Evolutionary conservation across 1,140 invertebrate genomes (phyloP).

Genomic region (Drosophila triauraria): DNA sequence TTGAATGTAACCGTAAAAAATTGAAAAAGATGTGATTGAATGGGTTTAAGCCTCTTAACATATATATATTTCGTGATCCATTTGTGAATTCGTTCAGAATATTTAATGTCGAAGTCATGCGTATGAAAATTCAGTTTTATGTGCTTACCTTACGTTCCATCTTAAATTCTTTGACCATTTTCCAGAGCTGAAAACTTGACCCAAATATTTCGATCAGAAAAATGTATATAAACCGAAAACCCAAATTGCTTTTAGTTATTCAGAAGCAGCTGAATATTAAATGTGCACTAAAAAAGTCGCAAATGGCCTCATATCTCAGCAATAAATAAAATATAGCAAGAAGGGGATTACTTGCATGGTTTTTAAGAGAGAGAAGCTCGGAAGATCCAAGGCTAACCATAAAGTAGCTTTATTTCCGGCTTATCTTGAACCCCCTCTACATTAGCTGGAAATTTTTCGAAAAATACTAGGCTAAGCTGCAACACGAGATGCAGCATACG

Average conservation of each 20-base stretch:
- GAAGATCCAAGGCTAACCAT: conserved; percentile 11
- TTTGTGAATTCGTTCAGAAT: no score
- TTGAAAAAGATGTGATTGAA: neutral
- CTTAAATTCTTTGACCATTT: no score
- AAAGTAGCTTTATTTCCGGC: conserved; percentile 28
- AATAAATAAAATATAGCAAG: conserved; percentile 23
- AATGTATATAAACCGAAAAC: neutral
- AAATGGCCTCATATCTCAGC: conserved; percentile 1
- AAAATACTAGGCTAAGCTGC: conserved; percentile 14
- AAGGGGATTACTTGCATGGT: conserved; percentile 11
- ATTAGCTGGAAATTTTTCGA: conserved; percentile 6
- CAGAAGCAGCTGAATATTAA: no score
- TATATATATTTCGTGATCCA: no score
- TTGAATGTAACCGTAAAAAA: neutral
- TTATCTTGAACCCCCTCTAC: conserved; percentile 13
- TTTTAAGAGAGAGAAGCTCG: neutral
- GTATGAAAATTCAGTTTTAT: no score
- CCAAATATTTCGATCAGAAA: no score
- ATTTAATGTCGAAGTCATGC: no score
- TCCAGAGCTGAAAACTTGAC: neutral
- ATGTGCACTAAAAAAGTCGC: neutral
- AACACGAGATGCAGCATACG: conserved; percentile 26
- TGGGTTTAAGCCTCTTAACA: no score
- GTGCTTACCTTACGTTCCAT: no score
- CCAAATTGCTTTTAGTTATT: neutral